A percentile compares a stretch with the other conserved stretches of the same genome.
Evolutionary conservation across 2,113 vertebrate genomes (phyloP).

Genomic region (Crotalus helleri): DNA sequence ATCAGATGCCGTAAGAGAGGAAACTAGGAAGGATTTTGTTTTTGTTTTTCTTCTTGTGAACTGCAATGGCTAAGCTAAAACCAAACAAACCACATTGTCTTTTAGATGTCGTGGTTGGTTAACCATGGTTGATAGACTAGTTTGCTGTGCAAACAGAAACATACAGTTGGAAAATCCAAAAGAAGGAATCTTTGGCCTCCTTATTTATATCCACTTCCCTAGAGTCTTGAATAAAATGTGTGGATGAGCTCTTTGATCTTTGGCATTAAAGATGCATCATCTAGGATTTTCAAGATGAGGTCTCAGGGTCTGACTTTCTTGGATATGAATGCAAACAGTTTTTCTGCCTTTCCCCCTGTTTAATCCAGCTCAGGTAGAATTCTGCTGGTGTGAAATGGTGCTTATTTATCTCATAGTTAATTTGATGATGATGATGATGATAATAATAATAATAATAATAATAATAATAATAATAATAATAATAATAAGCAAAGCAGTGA

Average conservation of each 20-base stretch:
- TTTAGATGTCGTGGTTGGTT: not conserved
- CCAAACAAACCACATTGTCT: not conserved
- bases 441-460: no score
- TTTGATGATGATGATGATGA: not conserved
- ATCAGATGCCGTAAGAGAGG: not conserved
- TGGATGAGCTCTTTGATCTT: not conserved
- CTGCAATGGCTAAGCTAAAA: not conserved
- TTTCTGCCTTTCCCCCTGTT: not conserved
- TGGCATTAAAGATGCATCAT: not conserved
- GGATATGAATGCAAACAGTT: not conserved
- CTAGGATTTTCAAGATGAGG: not conserved
- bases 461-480: no score
- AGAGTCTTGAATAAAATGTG: not conserved
- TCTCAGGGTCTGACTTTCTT: not conserved
- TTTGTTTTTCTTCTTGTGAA: not conserved
- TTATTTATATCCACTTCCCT: not conserved
- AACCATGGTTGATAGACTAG: not conserved
- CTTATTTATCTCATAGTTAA: not conserved
- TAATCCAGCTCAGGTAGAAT: not conserved
- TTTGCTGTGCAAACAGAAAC: not conserved
- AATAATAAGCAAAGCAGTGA: not conserved
- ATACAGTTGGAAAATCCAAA: not conserved
- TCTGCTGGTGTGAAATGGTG: not conserved
- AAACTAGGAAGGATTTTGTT: not conserved
- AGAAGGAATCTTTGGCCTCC: not conserved